Evolutionary conservation across 2,113 vertebrate genomes (phyloP).

Genomic region (Dipodomys ordii): DNA sequence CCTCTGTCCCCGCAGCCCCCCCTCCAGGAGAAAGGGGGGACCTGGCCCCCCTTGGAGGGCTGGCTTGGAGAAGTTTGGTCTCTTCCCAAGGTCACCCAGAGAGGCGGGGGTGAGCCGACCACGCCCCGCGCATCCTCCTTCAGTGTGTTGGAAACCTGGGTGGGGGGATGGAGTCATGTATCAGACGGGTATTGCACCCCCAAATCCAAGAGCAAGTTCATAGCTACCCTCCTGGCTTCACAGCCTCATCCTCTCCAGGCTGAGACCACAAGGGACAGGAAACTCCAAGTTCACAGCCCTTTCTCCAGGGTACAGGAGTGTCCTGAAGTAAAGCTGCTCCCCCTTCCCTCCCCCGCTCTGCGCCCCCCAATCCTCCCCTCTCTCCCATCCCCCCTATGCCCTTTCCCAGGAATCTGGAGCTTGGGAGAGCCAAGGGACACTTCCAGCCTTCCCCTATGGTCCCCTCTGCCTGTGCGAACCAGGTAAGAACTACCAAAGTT

Average conservation of each 20-base stretch:
- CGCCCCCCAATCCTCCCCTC: not conserved
- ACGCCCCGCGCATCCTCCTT: not conserved
- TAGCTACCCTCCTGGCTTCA: not conserved
- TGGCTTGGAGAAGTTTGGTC: conserved; percentile 21
- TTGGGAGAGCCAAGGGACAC: no score
- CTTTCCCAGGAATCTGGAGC: not conserved
- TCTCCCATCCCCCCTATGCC: no score
- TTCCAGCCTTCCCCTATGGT: rapidly evolving
- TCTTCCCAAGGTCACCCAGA: conserved; percentile 58
- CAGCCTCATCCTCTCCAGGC: rapidly evolving
- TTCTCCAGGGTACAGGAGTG: not conserved
- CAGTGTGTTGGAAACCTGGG: not conserved
- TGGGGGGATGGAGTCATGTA: no score
- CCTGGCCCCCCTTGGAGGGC: not conserved
- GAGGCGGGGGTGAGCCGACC: not conserved
- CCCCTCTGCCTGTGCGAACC: not conserved
- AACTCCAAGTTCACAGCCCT: not conserved
- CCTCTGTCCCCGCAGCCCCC: no score
- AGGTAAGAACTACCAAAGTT: not conserved
- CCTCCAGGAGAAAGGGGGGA: not conserved
- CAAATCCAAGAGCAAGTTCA: not conserved
- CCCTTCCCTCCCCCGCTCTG: no score
- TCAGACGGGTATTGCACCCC: no score
- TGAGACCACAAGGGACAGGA: not conserved
- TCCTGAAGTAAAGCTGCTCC: not conserved